Evolutionary conservation across 2,797 vertebrate genomes (phyloP).

Genomic region (Threskiornis aethiopicus): DNA sequence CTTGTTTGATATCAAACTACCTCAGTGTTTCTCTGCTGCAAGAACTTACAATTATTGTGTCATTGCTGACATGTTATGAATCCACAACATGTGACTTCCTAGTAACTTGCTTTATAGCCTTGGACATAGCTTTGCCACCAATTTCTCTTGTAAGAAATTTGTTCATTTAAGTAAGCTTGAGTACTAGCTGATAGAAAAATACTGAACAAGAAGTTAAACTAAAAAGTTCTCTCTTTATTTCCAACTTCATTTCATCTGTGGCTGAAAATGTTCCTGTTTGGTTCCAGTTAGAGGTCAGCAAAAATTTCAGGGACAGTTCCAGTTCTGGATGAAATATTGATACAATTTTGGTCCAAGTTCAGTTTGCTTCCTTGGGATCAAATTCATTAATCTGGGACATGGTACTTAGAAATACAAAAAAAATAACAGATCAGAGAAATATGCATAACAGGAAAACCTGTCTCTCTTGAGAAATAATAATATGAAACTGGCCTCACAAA

Average conservation of each 20-base stretch:
- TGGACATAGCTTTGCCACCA: background rate
- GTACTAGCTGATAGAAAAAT: background rate
- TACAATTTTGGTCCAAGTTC: background rate
- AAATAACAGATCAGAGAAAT: background rate
- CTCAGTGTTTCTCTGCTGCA: background rate
- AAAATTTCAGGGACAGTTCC: background rate
- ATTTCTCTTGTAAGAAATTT: background rate
- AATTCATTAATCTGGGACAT: background rate
- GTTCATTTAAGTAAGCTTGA: background rate
- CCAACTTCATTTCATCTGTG: background rate
- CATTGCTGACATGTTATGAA: background rate
- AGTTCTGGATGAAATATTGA: background rate
- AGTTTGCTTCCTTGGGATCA: background rate
- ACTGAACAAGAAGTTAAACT: background rate
- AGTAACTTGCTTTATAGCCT: background rate
- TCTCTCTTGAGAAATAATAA: background rate
- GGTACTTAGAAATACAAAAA: background rate
- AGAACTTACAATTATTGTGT: background rate
- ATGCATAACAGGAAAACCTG: background rate
- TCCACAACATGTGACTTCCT: rapidly evolving
- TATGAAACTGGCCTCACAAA: background rate
- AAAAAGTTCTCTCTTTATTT: background rate
- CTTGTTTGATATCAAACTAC: background rate
- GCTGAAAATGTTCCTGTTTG: background rate
- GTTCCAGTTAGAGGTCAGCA: background rate